These are phyloP conservation scores for Origma solitaria DNA, from an alignment of 2,113 vertebrate genomes.

Conservation along the genomic window DNA sequence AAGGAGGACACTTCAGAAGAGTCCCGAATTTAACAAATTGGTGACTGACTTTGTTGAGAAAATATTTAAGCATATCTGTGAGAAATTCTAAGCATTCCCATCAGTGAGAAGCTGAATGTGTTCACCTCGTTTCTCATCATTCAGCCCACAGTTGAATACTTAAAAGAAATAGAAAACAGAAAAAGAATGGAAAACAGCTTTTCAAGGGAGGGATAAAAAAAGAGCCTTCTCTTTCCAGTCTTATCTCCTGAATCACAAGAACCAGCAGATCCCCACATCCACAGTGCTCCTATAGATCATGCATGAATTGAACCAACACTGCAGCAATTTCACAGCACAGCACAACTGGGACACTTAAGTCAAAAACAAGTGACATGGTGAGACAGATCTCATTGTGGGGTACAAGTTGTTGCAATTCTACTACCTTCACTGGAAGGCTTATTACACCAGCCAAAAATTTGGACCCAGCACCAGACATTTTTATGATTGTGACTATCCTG, in stretches of 20 bases:
- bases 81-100: not conserved
- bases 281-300: accelerated
- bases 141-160: not conserved
- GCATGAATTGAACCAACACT: not conserved
- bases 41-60: not conserved
- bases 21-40: not conserved
- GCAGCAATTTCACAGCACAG: not conserved
- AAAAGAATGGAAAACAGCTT: too few species aligned
- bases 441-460: not conserved
- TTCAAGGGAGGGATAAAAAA: accelerated
- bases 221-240: not conserved
- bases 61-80: not conserved
- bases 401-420: not conserved
- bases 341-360: not conserved
- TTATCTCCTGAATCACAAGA: not conserved
- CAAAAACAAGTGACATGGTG: not conserved
- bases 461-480: not conserved
- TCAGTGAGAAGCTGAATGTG: not conserved
- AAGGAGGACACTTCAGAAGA: not conserved
- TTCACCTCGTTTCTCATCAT: accelerated
- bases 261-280: not conserved
- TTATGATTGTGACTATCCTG: not conserved
- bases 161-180: too few species aligned
- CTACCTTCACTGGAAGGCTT: not conserved
- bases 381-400: not conserved